Percentiles rank a stretch among this genome's conserved stretches.
These are phyloP conservation scores for Tetragonisca angustula DNA, from an alignment of 2,888 invertebrate species.

Conservation along the genomic window DNA sequence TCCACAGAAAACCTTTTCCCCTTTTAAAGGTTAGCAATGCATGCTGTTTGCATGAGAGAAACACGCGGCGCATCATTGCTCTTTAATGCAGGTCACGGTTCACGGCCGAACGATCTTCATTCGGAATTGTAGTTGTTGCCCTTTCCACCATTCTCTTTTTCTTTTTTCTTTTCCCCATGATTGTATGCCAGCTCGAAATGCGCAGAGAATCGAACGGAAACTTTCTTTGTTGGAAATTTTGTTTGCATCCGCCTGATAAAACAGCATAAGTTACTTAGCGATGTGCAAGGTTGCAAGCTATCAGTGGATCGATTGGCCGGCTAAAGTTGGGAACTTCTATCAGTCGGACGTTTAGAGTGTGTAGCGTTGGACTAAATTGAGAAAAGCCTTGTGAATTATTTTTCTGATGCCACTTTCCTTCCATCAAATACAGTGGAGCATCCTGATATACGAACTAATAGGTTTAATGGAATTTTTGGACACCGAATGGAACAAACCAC, in stretches of 20 bases:
- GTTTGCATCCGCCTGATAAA: constrained; percentile 35
- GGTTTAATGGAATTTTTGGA: no score
- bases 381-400: not conserved
- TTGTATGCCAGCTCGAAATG: not conserved
- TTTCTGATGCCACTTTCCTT: not conserved
- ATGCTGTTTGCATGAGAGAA: not conserved
- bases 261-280: constrained; percentile 27
- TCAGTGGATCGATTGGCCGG: constrained; percentile 35
- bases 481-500: no score
- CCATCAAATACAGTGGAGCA: no score
- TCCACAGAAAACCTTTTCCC: constrained; percentile 16
- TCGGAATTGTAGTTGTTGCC: not conserved
- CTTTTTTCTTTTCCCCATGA: not conserved
- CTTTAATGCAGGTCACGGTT: constrained; percentile 8
- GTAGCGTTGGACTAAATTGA: not conserved
- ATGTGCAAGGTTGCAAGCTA: constrained; percentile 37
- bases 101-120: not conserved
- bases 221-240: constrained; percentile 40
- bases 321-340: constrained; percentile 12
- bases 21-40: constrained; percentile 22
- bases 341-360: constrained; percentile 3
- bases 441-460: no score
- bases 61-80: not conserved
- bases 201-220: not conserved
- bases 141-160: no score